Evolutionary conservation across 2,888 invertebrate species (phyloP).

Genomic region (Ptychoptera albimana): DNA sequence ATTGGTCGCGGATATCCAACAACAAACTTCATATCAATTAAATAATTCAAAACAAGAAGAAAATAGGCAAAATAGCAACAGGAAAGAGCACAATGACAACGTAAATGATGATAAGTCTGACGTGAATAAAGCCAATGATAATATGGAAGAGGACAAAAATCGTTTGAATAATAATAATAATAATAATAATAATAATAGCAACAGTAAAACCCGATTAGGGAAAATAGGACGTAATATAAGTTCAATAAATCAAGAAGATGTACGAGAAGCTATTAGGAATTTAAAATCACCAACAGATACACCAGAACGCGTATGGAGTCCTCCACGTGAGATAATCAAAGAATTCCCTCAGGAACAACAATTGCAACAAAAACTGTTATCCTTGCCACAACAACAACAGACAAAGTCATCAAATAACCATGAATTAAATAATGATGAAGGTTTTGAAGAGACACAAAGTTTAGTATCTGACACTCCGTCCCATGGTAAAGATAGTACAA

Average conservation of each 20-base stretch:
- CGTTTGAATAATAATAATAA: conserved; percentile 5
- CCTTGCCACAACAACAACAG: conserved; percentile 11
- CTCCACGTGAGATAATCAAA: conserved; percentile 22
- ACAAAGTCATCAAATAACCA: conserved; percentile 15
- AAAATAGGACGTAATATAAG: conserved; percentile 46
- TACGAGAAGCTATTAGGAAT: conserved; percentile 49
- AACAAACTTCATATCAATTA: conserved; percentile 15
- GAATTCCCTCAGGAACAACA: conserved; percentile 14
- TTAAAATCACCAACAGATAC: conserved; percentile 44
- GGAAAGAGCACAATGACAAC: conserved; percentile 8
- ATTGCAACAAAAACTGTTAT: conserved; percentile 9
- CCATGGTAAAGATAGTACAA: conserved; percentile 51
- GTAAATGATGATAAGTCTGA: conserved; percentile 5
- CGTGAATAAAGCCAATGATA: conserved; percentile 16
- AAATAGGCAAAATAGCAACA: conserved; percentile 9
- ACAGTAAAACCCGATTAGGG: conserved; percentile 13
- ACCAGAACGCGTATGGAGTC: conserved; percentile 44
- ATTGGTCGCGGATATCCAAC: conserved; percentile 16
- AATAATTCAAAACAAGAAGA: not conserved
- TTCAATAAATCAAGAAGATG: conserved; percentile 53
- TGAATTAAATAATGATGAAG: conserved; percentile 68
- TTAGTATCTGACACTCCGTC: conserved; percentile 74
- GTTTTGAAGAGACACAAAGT: conserved; percentile 81
- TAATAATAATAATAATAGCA: not conserved
- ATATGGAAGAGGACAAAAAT: conserved; percentile 13